Percentiles rank a stretch among this genome's conserved stretches.
These are phyloP conservation scores for Stegophylla sp. DNA, from an alignment of 2,888 invertebrate species.

Conservation along the genomic window DNA sequence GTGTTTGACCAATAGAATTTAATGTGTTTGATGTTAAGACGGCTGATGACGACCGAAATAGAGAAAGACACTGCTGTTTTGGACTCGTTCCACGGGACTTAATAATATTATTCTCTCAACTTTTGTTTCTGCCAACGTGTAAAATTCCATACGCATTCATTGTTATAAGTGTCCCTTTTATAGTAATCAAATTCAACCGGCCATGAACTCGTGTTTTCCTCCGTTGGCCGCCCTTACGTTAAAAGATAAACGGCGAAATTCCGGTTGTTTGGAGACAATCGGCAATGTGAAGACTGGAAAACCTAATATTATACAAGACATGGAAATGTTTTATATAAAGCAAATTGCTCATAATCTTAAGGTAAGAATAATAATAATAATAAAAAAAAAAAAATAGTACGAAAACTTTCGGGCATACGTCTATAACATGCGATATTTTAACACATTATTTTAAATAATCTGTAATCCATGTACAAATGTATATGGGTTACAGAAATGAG, in stretches of 20 bases:
- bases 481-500: too few relatives aligned
- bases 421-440: too few relatives aligned
- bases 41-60: slow-evolving; percentile 40
- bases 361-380: too few relatives aligned
- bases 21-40: slow-evolving; percentile 29
- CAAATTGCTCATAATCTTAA: slow-evolving; percentile 69
- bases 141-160: slow-evolving; percentile 26
- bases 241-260: slow-evolving; percentile 63
- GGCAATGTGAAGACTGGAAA: slow-evolving; percentile 63
- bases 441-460: too few relatives aligned
- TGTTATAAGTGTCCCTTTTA: slow-evolving; percentile 22
- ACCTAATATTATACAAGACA: slow-evolving; percentile 68
- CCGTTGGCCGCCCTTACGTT: slow-evolving; percentile 66
- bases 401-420: neutral
- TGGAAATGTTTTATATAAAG: slow-evolving; percentile 69
- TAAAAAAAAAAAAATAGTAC: neutral
- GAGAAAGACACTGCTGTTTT: slow-evolving; percentile 47
- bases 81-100: slow-evolving; percentile 40
- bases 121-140: slow-evolving; percentile 27
- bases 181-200: slow-evolving; percentile 37
- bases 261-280: slow-evolving; percentile 47
- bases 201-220: slow-evolving; percentile 68
- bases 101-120: slow-evolving; percentile 23
- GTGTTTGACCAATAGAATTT: slow-evolving; percentile 16
- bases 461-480: too few relatives aligned